These are phyloP conservation scores for Empis livida DNA, from an alignment of 2,888 invertebrate genomes.

Conservation along the genomic window DNA sequence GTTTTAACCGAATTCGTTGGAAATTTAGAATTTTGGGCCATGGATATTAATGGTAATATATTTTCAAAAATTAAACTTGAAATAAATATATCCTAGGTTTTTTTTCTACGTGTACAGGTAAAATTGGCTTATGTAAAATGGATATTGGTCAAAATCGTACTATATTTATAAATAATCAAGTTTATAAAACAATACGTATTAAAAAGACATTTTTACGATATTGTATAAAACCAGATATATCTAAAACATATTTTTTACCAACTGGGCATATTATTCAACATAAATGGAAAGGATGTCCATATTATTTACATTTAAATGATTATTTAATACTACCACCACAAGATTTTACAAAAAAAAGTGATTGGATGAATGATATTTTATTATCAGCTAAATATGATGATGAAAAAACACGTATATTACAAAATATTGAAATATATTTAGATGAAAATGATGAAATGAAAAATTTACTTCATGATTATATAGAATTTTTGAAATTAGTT, in stretches of 20 bases:
- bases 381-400: conserved; percentile 9
- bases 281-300: conserved; percentile 6
- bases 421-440: conserved; percentile 6
- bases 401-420: conserved; percentile 1
- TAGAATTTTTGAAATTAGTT: conserved; percentile 4
- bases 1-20: conserved; percentile 23
- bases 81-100: too few relatives aligned
- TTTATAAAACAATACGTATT: conserved; percentile 6
- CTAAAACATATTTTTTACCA: conserved; percentile 8
- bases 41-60: conserved; percentile 21
- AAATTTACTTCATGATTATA: conserved; percentile 9
- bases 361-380: conserved; percentile 8
- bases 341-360: not conserved
- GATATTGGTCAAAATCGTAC: conserved; percentile 6
- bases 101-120: conserved; percentile 1
- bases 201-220: conserved; percentile 2
- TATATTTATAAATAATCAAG: conserved; percentile 3
- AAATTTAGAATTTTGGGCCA: conserved; percentile 22
- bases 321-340: not conserved
- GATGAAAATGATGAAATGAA: conserved; percentile 7
- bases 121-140: conserved; percentile 5
- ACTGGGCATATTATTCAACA: conserved; percentile 9
- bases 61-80: too few relatives aligned
- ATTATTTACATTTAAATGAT: conserved; percentile 7
- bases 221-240: conserved; percentile 4